Percentiles rank a stretch among this genome's conserved stretches.
Conservation (phyloP, 2,797 vertebrate species). For the Graptemys geographica region DNA sequence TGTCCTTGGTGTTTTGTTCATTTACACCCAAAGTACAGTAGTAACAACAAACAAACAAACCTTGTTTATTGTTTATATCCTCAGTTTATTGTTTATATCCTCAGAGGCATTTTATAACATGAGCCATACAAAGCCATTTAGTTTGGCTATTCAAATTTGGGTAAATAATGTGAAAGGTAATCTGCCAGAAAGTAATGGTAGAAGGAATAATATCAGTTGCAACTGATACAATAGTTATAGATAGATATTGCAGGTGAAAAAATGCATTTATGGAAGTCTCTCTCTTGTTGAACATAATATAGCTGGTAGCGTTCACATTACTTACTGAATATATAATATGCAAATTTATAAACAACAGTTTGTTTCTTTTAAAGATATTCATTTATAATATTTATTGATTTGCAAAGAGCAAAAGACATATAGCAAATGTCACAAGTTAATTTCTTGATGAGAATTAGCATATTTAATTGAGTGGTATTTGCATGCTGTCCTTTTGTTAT, state of each 20-base stretch:
- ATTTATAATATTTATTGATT: neutral
- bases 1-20: slow-evolving; percentile 23
- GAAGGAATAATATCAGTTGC: neutral
- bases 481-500: neutral
- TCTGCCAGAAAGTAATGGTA: neutral
- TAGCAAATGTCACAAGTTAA: neutral
- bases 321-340: fast-evolving
- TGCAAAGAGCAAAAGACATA: neutral
- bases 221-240: neutral
- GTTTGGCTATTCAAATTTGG: neutral
- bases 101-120: neutral
- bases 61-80: neutral
- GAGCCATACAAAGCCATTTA: neutral
- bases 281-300: neutral
- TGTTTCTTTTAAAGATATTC: neutral
- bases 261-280: neutral
- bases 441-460: neutral
- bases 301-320: neutral
- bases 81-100: neutral
- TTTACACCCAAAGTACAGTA: fast-evolving
- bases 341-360: neutral
- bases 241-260: neutral
- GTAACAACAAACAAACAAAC: neutral
- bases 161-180: neutral
- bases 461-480: neutral